Evolutionary conservation across 2,888 invertebrate species (phyloP).

Genomic region (Lottia scabra): DNA sequence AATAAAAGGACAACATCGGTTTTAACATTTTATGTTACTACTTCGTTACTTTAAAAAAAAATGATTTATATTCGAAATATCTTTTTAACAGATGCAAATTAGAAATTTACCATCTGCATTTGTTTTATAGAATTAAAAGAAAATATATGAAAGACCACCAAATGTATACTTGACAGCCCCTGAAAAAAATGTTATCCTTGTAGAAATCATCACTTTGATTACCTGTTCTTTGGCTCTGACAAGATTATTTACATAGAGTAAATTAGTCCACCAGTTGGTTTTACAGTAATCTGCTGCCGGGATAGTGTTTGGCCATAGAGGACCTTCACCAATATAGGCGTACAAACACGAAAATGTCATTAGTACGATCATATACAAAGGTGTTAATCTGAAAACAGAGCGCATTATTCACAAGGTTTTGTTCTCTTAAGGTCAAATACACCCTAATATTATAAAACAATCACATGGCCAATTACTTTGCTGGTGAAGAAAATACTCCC

Average conservation of each 20-base stretch:
- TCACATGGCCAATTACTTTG: too few species aligned
- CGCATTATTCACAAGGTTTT: too few species aligned
- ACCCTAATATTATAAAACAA: too few species aligned
- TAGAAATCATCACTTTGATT: background rate
- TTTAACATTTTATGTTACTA: too few species aligned
- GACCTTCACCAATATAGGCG: slow-evolving; percentile 62
- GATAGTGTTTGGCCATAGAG: slow-evolving; percentile 56
- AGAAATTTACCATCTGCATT: background rate
- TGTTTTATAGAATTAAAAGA: background rate
- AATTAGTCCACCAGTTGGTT: slow-evolving; percentile 61
- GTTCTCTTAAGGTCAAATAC: too few species aligned
- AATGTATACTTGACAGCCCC: too few species aligned
- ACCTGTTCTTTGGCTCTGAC: slow-evolving; percentile 44
- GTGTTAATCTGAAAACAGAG: slow-evolving; percentile 61
- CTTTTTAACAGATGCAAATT: too few species aligned
- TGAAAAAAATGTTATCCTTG: too few species aligned
- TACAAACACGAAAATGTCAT: slow-evolving; percentile 60
- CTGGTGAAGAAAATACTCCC: too few species aligned
- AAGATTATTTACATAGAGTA: slow-evolving; percentile 62
- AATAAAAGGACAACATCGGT: background rate
- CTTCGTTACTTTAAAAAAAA: too few species aligned
- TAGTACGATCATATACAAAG: slow-evolving; percentile 63
- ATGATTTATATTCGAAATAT: too few species aligned
- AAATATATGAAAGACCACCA: too few species aligned
- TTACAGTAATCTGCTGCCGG: slow-evolving; percentile 52